Conservation (phyloP, 2,113 vertebrate species). For the Oreotragus oreotragus region DNA sequence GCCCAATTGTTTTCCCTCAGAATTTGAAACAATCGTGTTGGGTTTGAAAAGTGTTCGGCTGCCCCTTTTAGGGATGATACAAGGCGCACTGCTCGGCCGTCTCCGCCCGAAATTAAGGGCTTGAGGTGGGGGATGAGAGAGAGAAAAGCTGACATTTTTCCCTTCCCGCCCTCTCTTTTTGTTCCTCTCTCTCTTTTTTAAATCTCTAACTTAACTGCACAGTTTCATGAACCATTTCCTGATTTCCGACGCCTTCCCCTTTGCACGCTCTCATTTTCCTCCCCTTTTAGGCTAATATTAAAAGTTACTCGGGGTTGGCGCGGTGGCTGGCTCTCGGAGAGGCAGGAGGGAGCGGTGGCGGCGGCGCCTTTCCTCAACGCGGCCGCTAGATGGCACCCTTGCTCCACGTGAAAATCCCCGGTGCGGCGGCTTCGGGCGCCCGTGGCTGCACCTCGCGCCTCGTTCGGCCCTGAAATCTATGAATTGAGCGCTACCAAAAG, state of each 20-base stretch:
- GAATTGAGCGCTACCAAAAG: conserved; percentile 25
- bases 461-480: neutral
- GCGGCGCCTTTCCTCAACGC: fast-evolving
- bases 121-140: fast-evolving
- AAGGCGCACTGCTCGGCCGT: neutral
- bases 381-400: conserved; percentile 87
- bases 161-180: fast-evolving
- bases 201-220: conserved; percentile 17
- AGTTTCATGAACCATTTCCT: conserved; percentile 26
- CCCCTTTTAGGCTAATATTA: neutral
- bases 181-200: neutral
- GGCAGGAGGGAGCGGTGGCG: neutral
- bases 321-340: neutral
- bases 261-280: neutral
- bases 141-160: fast-evolving
- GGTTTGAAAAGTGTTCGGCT: conserved; percentile 71
- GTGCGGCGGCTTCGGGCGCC: neutral
- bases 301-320: conserved; percentile 25
- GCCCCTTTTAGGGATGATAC: conserved; percentile 32
- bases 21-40: conserved; percentile 74
- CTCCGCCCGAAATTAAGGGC: conserved; percentile 4
- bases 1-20: conserved; percentile 79
- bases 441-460: conserved; percentile 33
- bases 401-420: conserved; percentile 82
- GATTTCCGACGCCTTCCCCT: neutral